Percentiles rank a stretch among this genome's conserved stretches.
These are phyloP conservation scores for Herpetotheres cachinnans DNA, from an alignment of 2,113 vertebrate genomes.

Conservation along the genomic window DNA sequence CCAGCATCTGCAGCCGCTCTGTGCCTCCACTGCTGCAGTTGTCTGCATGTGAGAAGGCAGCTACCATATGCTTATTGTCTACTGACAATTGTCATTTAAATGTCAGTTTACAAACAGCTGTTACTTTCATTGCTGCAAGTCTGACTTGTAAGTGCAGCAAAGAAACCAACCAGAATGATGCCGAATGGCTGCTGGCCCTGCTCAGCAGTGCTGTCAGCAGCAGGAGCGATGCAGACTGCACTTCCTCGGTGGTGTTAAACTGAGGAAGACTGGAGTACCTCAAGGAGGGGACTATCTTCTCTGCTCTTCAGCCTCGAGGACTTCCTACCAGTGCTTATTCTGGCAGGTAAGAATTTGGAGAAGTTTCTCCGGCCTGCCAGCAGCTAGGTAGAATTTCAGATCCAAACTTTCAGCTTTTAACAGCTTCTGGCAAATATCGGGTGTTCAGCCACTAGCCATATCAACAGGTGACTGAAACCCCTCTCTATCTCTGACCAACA, in stretches of 20 bases:
- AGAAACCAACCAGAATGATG: not conserved
- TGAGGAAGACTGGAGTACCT: not conserved
- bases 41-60: not conserved
- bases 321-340: not conserved
- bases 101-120: slow-evolving; percentile 38
- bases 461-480: not conserved
- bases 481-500: not conserved
- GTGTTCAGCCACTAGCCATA: not conserved
- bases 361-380: not conserved
- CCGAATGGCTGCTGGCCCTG: not conserved
- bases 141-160: not conserved
- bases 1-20: not conserved
- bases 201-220: not conserved
- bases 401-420: not conserved
- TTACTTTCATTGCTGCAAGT: not conserved
- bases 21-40: not conserved
- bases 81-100: slow-evolving; percentile 19
- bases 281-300: not conserved
- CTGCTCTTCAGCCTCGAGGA: not conserved
- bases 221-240: not conserved
- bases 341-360: not conserved
- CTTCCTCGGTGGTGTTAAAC: rapidly evolving
- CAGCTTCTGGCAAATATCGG: not conserved
- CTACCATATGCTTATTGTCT: not conserved
- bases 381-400: not conserved